These are phyloP conservation scores for Desmophyllum pertusum DNA, from an alignment of 92 coral and sea anemone species.

Conservation along the genomic window DNA sequence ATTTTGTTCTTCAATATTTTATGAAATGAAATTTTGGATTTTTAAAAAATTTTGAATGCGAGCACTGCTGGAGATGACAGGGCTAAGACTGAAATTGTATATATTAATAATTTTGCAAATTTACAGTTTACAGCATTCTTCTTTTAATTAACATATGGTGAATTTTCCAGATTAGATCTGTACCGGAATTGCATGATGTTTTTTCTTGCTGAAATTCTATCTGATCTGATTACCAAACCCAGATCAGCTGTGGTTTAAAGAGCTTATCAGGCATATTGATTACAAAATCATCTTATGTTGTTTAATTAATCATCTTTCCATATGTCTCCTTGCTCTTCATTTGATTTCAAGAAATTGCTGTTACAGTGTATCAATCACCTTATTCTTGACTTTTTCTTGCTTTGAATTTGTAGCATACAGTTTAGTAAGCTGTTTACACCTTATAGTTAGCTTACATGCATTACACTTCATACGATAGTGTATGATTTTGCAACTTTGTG, in stretches of 20 bases:
- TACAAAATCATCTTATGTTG: background rate
- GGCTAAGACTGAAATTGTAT: too few species aligned
- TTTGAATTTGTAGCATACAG: background rate
- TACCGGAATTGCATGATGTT: background rate
- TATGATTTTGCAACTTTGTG: background rate
- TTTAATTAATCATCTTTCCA: constrained; percentile 19
- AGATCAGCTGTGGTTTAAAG: constrained; percentile 4
- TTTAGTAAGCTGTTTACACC: background rate
- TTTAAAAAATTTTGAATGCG: too few species aligned
- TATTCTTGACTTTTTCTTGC: background rate
- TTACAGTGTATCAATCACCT: background rate
- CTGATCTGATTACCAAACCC: background rate
- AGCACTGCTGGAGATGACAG: too few species aligned
- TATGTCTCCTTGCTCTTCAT: background rate
- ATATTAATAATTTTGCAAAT: background rate
- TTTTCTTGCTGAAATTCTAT: constrained; percentile 17
- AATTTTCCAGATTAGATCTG: background rate
- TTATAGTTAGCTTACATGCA: background rate
- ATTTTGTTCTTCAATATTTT: too few species aligned
- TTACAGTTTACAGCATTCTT: background rate
- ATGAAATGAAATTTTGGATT: too few species aligned
- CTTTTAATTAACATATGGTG: background rate
- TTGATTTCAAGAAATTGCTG: background rate
- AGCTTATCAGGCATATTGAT: background rate
- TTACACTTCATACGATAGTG: background rate